Conservation (phyloP, 1,140 invertebrate genomes). For the Drosophila chauvacae region DNA sequence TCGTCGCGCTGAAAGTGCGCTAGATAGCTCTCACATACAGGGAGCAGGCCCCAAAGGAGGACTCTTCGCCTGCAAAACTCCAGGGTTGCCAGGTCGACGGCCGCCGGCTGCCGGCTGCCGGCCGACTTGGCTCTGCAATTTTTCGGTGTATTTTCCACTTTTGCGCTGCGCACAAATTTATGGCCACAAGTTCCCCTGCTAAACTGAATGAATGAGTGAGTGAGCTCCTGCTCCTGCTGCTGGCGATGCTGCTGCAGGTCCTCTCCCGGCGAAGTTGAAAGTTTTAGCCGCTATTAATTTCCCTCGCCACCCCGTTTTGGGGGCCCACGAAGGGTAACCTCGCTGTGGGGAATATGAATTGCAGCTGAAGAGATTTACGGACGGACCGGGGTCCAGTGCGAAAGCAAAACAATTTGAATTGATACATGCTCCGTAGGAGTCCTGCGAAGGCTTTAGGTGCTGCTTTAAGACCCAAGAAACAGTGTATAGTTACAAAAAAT, state of each 20-base stretch:
- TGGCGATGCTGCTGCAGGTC: constrained; percentile 16
- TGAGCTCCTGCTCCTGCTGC: constrained; percentile 28
- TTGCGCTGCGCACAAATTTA: constrained; percentile 70
- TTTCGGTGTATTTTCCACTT: constrained; percentile 70
- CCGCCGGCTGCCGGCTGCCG: constrained; percentile 9
- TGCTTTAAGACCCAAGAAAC: neutral
- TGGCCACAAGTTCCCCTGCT: constrained; percentile 65
- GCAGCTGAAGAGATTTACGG: constrained; percentile 47
- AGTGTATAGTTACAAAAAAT: neutral
- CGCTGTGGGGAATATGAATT: constrained; percentile 54
- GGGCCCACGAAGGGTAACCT: constrained; percentile 29
- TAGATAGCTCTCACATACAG: constrained; percentile 55
- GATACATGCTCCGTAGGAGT: constrained; percentile 19
- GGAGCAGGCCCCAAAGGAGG: constrained; percentile 37
- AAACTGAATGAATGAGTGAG: constrained; percentile 55
- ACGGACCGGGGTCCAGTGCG: neutral
- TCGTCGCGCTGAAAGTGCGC: constrained; percentile 81
- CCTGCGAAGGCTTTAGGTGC: too few relatives aligned
- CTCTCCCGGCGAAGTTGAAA: constrained; percentile 58
- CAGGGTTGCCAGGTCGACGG: constrained; percentile 9
- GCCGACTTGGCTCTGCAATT: constrained; percentile 69
- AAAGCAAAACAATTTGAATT: constrained; percentile 38
- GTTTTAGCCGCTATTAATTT: constrained; percentile 77
- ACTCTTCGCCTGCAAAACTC: constrained; percentile 11
- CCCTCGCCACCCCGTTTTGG: constrained; percentile 10